These are phyloP conservation scores for Cepaea nemoralis DNA, from an alignment of 1,140 invertebrate species.

Conservation along the genomic window DNA sequence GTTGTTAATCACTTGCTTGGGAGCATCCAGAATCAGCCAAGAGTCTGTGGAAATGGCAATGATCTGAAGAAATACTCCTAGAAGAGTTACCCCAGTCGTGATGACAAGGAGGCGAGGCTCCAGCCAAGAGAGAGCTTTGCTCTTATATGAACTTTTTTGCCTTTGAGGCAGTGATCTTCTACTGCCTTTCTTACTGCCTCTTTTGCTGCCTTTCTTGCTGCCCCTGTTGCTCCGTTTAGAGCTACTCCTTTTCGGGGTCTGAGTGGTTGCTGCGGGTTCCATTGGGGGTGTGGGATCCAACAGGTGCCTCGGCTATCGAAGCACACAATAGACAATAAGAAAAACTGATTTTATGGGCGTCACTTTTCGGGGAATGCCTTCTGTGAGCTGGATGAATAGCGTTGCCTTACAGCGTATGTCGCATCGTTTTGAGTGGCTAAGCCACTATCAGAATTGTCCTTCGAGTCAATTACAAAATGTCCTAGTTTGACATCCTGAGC, in stretches of 20 bases:
- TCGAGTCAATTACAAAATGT: too few relatives aligned
- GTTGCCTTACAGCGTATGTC: too few relatives aligned
- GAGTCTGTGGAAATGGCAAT: conserved; percentile 50
- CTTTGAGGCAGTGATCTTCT: conserved; percentile 8
- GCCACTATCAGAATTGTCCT: too few relatives aligned
- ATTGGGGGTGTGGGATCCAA: too few relatives aligned
- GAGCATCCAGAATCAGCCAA: conserved; percentile 48
- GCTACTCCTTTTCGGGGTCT: background rate
- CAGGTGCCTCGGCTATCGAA: too few relatives aligned
- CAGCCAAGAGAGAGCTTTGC: background rate
- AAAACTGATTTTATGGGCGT: too few relatives aligned
- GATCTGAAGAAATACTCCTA: conserved; percentile 50
- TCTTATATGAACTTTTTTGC: background rate
- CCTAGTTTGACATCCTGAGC: too few relatives aligned
- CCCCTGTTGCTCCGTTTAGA: background rate
- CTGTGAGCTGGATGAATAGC: too few relatives aligned
- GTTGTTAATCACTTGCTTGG: conserved; percentile 23
- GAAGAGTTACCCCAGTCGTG: conserved; percentile 43
- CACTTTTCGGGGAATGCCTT: too few relatives aligned
- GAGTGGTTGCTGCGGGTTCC: background rate
- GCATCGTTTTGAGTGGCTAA: too few relatives aligned
- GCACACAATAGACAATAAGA: too few relatives aligned
- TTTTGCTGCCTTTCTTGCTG: conserved; percentile 12
- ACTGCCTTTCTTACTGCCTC: background rate
- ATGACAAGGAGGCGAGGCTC: conserved; percentile 38